Evolutionary conservation across 2,113 vertebrate genomes (phyloP).

Genomic region (Prunella fulvescens): DNA sequence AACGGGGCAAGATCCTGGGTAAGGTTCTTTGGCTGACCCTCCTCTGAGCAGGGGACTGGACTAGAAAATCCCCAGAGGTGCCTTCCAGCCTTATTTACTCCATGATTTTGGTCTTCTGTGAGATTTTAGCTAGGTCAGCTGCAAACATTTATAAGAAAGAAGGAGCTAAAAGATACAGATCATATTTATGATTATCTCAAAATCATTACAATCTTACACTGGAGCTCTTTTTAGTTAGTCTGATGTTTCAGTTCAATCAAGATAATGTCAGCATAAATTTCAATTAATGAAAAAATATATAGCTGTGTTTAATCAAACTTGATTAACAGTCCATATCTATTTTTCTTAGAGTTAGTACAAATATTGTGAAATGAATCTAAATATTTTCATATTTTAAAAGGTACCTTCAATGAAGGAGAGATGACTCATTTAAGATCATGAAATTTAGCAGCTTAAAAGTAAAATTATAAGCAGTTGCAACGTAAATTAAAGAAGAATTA

Average conservation of each 20-base stretch:
- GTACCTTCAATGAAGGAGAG: background rate
- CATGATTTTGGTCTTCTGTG: background rate
- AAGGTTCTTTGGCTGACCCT: background rate
- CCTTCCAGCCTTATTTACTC: background rate
- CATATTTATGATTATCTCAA: background rate
- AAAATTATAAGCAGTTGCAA: background rate
- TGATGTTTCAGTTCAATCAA: background rate
- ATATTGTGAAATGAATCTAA: background rate
- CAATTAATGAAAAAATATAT: background rate
- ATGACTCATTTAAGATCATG: background rate
- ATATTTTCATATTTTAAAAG: background rate
- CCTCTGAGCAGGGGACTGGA: background rate
- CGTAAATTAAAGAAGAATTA: background rate
- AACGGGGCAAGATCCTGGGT: background rate
- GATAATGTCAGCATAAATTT: background rate
- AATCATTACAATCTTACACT: background rate
- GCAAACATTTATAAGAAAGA: background rate
- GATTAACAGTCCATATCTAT: background rate
- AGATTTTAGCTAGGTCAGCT: background rate
- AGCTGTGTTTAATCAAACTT: background rate
- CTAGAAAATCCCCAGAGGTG: rapidly evolving
- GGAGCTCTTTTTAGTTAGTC: background rate
- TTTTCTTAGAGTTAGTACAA: background rate
- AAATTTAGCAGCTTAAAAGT: background rate
- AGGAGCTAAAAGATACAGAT: background rate